Evolutionary conservation across 2,797 vertebrate species (phyloP), one percentile per base, ranked within the genome.

Genomic region (Limnodromus scolopaceus): DNA sequence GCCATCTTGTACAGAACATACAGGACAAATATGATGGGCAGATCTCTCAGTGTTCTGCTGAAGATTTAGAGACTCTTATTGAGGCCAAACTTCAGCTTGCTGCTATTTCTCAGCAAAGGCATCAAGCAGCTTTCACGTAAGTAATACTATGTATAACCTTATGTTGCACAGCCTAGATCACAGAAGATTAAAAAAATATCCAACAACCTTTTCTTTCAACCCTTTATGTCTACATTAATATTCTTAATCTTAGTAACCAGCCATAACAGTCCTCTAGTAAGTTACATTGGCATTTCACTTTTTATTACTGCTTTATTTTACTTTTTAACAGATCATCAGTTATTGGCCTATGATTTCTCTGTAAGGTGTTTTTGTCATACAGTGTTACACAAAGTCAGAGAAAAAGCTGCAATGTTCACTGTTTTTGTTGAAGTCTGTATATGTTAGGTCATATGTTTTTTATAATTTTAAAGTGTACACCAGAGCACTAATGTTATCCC

Each of bases 61-160:
- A 98, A 30, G 98, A 98, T 49, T 71, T 99, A 89, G 99, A 99
- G 96, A 74, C 97, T 48, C 83, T 97, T 27, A 96, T 98, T 93
- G 98, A 99, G 92, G 98, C 97, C 55, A 98, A 96, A 92, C 98
- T 99, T 92, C 98, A 99, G 23, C 97, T 98, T 96, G 98, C 98
- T 64, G 97, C 95, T 36, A 90, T 99, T 53, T 98, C 97, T 95
- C 97, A 99, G 88, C 99, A 99, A 97, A 98, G 98, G 84, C 98
- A 98, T 93, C 97, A 95, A 66, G 93, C 97, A n/a, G 97, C 98
- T 27, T 92, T 97, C 53, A 99, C 99, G 99, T 99, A 89, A 90
- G 85, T 82, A 65, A 72, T n/a, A 34, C 60, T 51, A 8, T 25
- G 39, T 76, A 24, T 4, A 79, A 25, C 9, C 10, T 38, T 53